Percentiles rank a stretch among this genome's conserved stretches.
Evolutionary conservation across 2,888 invertebrate species (phyloP).

Genomic region (Noctua janthina): DNA sequence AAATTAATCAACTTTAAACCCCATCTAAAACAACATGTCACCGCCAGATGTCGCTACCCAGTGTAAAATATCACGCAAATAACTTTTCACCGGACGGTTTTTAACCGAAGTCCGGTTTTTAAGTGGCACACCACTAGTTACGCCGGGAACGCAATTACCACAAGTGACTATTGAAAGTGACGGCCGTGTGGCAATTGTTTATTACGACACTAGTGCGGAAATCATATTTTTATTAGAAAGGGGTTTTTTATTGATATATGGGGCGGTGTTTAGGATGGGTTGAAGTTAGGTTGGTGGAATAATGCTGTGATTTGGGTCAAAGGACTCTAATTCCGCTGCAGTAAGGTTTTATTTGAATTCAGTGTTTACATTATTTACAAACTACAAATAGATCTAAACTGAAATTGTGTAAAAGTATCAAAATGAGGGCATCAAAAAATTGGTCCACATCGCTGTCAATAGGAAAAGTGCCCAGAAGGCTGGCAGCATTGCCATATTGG

Average conservation of each 20-base stretch:
- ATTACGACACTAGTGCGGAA: conserved; percentile 21
- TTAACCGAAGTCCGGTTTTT: conserved; percentile 56
- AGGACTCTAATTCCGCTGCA: not conserved
- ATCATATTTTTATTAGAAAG: conserved; percentile 40
- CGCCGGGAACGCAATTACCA: conserved; percentile 58
- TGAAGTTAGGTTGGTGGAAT: not conserved
- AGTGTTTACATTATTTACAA: too few species aligned
- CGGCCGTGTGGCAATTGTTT: conserved; percentile 46
- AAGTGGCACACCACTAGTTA: conserved; percentile 56
- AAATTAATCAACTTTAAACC: conserved; percentile 55
- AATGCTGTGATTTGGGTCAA: not conserved
- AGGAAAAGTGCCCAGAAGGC: too few species aligned
- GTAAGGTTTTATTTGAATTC: too few species aligned
- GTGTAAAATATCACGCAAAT: conserved; percentile 53
- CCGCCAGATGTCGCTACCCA: conserved; percentile 49
- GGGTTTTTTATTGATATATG: conserved; percentile 13
- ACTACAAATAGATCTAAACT: too few species aligned
- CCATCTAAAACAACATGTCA: conserved; percentile 52
- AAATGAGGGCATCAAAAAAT: too few species aligned
- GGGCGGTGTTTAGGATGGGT: not conserved
- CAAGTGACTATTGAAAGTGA: conserved; percentile 52
- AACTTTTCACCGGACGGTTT: conserved; percentile 49
- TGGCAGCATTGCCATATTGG: too few species aligned
- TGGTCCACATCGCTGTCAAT: too few species aligned
- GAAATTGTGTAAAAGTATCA: too few species aligned